Base-by-base conservation (phyloP, 2,888 invertebrate genomes). In the Agrochola litura region DNA sequence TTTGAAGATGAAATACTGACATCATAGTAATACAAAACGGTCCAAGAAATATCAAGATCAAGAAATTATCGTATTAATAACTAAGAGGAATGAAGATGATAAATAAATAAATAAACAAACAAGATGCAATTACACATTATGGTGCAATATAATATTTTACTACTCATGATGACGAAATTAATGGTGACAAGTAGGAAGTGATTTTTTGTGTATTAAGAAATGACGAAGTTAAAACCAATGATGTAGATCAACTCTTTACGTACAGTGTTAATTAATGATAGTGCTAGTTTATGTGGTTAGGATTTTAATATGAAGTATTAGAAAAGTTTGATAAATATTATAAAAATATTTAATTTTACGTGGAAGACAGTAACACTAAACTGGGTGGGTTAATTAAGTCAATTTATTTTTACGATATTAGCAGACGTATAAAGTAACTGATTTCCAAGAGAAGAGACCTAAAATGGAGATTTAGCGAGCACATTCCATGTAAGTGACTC, bases 91-190 rank as follows among this genome's bases (percentile, higher is more conserved):
- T 43, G 6, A 43, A 75, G 22, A 61, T 25, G 8, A 9, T n/a
- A 43, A 37, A n/a, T 41, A 41, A 37, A 37, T 63, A 41, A 54
- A 25, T 46, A 66, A 46, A 66, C 5, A 30, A 66, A 49, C 49
- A 46, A 25, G 8, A 37, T 56, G 46, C 54, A 54, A 69, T 25
- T 52, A 46, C 46, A 16, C 8, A 76, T 16, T 16, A 75, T 37
- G 14, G 46, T 56, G 41, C 66, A 49, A 66, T 49, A 52, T 22
- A 22, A 37, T 52, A 9, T 52, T 52, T 52, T 52, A 52, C 22
- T 52, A 58, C 9, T 46, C 16, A 58, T 1, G 56, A 10, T 78
- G 41, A 49, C 10, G 41, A 76, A 49, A 67, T 78, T 14, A n/a
- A 41, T n/a, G 2, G 22, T 67, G n/a, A 58, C 9, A 41, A 66